Conservation (phyloP, 2,888 invertebrate genomes). For the Ochropacha duplaris region DNA sequence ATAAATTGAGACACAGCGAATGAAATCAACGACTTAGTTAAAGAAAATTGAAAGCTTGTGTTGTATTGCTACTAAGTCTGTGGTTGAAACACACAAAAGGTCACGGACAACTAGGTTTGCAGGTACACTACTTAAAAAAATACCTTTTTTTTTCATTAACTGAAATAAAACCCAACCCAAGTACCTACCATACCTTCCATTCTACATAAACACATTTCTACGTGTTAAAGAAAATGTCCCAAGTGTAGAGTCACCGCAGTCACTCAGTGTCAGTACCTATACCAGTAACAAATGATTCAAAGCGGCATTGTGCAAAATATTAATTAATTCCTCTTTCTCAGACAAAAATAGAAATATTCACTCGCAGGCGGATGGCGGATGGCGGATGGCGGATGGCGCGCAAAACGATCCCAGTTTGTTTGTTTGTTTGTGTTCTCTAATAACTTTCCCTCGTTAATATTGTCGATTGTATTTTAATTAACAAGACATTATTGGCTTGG, state of each 20-base stretch:
- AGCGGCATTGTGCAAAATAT: slow-evolving; percentile 55
- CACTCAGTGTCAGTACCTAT: too few relatives aligned
- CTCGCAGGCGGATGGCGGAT: slow-evolving; percentile 18
- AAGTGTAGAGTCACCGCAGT: slow-evolving; percentile 27
- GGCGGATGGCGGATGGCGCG: slow-evolving; percentile 20
- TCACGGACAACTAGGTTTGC: too few relatives aligned
- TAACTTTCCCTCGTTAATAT: background rate
- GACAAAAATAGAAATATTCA: slow-evolving; percentile 37
- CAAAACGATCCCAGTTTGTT: slow-evolving; percentile 26
- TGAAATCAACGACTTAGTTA: too few relatives aligned
- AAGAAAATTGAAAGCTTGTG: too few relatives aligned
- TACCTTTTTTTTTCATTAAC: too few relatives aligned
- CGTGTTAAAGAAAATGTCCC: background rate
- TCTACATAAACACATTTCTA: too few relatives aligned
- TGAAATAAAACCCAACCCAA: too few relatives aligned
- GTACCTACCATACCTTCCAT: too few relatives aligned
- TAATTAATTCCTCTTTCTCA: slow-evolving; percentile 51
- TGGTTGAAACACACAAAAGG: too few relatives aligned
- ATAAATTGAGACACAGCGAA: too few relatives aligned
- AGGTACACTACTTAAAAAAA: too few relatives aligned
- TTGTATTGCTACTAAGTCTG: too few relatives aligned
- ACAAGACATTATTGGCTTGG: background rate
- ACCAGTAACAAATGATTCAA: slow-evolving; percentile 57
- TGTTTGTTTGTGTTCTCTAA: background rate
- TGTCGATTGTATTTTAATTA: background rate